phyloP scores from a whole-genome alignment of 1,140 invertebrate genomes.

The Mya arenaria region DNA sequence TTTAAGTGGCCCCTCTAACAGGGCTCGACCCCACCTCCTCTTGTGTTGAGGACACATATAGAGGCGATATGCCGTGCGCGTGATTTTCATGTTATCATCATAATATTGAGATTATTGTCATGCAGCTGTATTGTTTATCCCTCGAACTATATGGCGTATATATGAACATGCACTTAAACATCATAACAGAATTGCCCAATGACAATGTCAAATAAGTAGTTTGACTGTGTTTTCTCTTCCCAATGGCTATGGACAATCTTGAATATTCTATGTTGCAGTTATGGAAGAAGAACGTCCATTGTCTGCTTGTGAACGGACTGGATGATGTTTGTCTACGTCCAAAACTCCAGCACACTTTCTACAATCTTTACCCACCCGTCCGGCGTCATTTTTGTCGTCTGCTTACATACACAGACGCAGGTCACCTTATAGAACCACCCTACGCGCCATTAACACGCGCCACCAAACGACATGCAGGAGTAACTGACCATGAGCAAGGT shows the following conservation, averaged over 20 bases:
- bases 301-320: conserved; percentile 36
- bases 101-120: no score
- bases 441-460: conserved; percentile 57
- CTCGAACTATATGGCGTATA: no score
- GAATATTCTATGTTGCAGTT: conserved; percentile 19
- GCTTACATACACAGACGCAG: conserved; percentile 62
- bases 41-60: no score
- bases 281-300: conserved; percentile 26
- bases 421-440: conserved; percentile 71
- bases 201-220: neutral
- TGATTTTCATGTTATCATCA: no score
- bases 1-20: no score
- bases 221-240: neutral
- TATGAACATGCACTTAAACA: no score
- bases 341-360: neutral
- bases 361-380: conserved; percentile 37
- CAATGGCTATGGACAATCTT: no score
- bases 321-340: conserved; percentile 30
- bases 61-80: no score
- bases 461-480: neutral
- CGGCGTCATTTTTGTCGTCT: conserved; percentile 48
- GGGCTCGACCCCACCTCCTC: no score
- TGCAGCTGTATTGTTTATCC: no score
- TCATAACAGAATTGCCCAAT: no score
- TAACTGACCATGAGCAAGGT: neutral